phyloP scores from a whole-genome alignment of 1,140 invertebrate genomes.

The Ceratosolen solmsi region DNA sequence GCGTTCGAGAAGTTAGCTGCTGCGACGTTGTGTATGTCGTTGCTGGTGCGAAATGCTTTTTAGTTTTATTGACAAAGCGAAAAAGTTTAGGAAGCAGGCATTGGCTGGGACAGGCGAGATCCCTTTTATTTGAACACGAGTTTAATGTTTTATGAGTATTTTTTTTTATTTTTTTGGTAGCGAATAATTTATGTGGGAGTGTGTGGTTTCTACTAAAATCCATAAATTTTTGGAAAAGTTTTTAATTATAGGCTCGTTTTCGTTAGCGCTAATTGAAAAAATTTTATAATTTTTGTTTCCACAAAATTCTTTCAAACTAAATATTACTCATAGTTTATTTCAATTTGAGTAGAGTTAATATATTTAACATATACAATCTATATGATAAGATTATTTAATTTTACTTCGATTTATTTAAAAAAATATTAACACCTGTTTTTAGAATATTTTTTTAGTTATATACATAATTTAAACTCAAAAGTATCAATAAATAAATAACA shows the following conservation, averaged over 20 bases:
- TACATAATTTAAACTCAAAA: too few relatives aligned
- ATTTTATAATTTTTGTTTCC: slow-evolving; percentile 44
- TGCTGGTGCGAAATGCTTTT: slow-evolving; percentile 41
- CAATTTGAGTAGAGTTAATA: background rate
- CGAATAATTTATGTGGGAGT: slow-evolving; percentile 46
- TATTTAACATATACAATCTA: too few relatives aligned
- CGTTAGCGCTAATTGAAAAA: slow-evolving; percentile 44
- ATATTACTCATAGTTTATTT: slow-evolving; percentile 2
- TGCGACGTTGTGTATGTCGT: background rate
- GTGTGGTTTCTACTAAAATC: slow-evolving; percentile 36
- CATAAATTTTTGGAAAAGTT: slow-evolving; percentile 48
- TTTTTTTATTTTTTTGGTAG: background rate
- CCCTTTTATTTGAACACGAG: slow-evolving; percentile 44
- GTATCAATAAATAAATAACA: too few relatives aligned
- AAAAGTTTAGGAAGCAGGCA: slow-evolving; percentile 38
- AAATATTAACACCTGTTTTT: background rate
- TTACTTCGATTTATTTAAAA: background rate
- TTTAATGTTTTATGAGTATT: slow-evolving; percentile 25
- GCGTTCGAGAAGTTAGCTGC: slow-evolving; percentile 23
- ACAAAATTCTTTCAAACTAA: background rate
- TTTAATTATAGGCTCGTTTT: slow-evolving; percentile 37
- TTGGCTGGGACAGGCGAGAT: background rate
- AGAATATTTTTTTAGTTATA: background rate
- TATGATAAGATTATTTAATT: too few relatives aligned
- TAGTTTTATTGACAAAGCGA: slow-evolving; percentile 50